These are phyloP conservation scores for Limnephilus marmoratus DNA, from an alignment of 2,888 invertebrate species.

Conservation along the genomic window DNA sequence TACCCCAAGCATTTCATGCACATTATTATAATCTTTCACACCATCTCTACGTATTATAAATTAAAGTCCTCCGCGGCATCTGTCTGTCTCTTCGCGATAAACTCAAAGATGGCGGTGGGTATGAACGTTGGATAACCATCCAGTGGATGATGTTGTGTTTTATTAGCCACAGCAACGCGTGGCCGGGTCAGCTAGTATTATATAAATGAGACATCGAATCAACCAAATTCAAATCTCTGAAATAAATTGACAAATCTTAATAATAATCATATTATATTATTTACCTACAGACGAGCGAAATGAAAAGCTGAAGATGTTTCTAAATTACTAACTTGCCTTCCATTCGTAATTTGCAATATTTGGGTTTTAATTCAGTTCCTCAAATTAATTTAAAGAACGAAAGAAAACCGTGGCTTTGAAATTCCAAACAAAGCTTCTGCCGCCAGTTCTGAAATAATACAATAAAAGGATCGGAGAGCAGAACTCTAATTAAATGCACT, in stretches of 20 bases:
- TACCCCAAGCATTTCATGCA: too few species aligned
- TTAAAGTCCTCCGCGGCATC: too few species aligned
- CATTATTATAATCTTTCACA: too few species aligned
- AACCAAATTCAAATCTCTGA: background rate
- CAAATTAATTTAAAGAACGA: background rate
- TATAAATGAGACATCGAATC: background rate
- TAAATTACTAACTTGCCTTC: background rate
- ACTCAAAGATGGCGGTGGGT: too few species aligned
- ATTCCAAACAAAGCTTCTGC: background rate
- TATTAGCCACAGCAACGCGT: too few species aligned
- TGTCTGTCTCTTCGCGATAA: too few species aligned
- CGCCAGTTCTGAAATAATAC: background rate
- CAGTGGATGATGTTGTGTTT: too few species aligned
- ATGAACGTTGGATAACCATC: too few species aligned
- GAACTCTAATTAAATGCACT: conserved; percentile 4
- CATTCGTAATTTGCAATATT: background rate
- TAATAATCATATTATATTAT: background rate
- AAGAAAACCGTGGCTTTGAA: background rate
- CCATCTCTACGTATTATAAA: too few species aligned
- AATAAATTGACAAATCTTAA: background rate
- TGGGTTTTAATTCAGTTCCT: background rate
- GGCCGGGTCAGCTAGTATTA: too few species aligned
- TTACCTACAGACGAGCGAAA: background rate
- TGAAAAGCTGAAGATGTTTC: background rate
- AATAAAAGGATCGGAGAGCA: background rate